Base-by-base conservation (phyloP, 2,113 vertebrate species). In the Psittacula cyanocephala region DNA sequence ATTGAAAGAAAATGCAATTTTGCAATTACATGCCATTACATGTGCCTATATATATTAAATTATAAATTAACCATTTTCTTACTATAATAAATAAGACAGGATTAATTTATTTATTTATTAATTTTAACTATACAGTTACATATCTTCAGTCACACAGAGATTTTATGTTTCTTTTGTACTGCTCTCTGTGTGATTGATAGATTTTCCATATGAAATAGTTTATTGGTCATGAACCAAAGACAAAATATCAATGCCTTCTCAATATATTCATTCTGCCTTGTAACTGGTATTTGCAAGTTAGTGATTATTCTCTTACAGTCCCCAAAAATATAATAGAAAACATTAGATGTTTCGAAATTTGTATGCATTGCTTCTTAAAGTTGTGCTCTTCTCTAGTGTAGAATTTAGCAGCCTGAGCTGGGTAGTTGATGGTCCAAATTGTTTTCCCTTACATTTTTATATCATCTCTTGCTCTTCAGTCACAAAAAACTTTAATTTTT, bases 271-370 rank as follows among this genome's bases (percentile, higher is more conserved):
- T 86, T 97, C 88, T 95, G 69, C 85, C 89, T 63, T 93, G 67
- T 91, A 97, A 96, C 86, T 97, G 78, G 37, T 96, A 93, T 90
- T 89, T 95, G 91, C 88, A 90, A 92, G 62, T 55, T 94, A 91
- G 76, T 94, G 82, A 97, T 80, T 91, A 87, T 91, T 85, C 35
- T 74, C 50, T 89, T 95, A 75, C 46, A 89, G 91, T 72, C 43
- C 50, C 91, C 93, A 85, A 91, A 93, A 60, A 46, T 49, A 62
- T 50, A 94, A 95, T 89, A 88, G 67, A 75, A 94, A 93, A 85
- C 9, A 76, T 88, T 64, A 91, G 22, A 88, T 84, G 25, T 90
- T 96, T 84, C 55, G 50, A 49, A 81, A 65, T 91, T 95, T 88
- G 20, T 57, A 88, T 81, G 25, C 62, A 33, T 33, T 23, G 14